These are phyloP conservation scores for Tryphoninae sp. DNA, from an alignment of 2,888 invertebrate species.

Conservation along the genomic window DNA sequence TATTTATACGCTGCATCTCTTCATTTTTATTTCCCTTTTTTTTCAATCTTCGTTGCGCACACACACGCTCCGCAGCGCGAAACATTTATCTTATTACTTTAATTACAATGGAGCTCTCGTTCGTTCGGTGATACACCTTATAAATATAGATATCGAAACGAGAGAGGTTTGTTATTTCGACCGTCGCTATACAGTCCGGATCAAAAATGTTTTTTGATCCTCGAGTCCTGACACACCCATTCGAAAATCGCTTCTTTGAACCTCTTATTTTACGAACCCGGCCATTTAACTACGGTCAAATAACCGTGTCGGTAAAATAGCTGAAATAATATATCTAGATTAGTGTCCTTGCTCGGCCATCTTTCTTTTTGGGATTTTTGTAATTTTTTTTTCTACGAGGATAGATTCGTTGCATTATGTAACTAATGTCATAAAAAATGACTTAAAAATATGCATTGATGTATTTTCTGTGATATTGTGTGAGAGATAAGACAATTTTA, in stretches of 20 bases:
- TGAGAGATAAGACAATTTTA: no score
- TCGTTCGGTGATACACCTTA: neutral
- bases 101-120: constrained; percentile 67
- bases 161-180: neutral
- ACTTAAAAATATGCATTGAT: no score
- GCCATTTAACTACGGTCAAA: no score
- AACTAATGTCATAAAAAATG: no score
- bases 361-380: no score
- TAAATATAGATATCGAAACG: neutral
- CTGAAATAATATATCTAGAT: no score
- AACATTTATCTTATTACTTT: constrained; percentile 72
- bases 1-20: neutral
- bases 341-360: no score
- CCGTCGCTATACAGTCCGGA: neutral
- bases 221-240: neutral
- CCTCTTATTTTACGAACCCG: neutral
- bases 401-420: no score
- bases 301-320: no score
- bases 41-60: neutral
- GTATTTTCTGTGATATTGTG: no score
- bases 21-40: neutral
- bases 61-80: constrained; percentile 59
- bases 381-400: no score
- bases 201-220: neutral
- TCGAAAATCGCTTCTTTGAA: neutral